Conservation (phyloP, 2,797 vertebrate genomes). For the Thunnus albacares region DNA sequence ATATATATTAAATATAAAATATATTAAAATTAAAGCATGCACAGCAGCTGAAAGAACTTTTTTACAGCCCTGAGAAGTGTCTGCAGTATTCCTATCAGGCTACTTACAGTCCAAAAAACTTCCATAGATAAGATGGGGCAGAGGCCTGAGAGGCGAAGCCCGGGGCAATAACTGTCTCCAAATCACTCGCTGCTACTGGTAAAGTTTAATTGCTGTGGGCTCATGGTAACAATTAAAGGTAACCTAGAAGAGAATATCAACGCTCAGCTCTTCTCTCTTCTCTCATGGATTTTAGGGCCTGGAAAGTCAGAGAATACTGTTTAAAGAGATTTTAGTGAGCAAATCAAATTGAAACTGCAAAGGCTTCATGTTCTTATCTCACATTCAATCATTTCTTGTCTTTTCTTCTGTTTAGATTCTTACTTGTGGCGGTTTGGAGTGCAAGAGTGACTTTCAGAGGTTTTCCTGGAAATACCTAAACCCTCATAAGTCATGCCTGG, state of each 20-base stretch:
- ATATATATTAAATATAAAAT: neutral
- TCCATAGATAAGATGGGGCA: neutral
- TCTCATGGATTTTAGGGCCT: neutral
- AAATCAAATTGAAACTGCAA: constrained; percentile 8
- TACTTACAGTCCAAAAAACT: neutral
- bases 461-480: constrained; percentile 63
- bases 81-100: neutral
- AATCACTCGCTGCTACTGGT: neutral
- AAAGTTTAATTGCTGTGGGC: neutral
- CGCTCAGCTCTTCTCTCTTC: neutral
- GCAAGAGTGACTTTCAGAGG: constrained; percentile 65
- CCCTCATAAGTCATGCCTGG: constrained; percentile 49
- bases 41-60: neutral
- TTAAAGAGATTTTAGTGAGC: neutral
- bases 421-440: constrained; percentile 73
- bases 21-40: neutral
- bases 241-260: neutral
- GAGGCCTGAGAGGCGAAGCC: neutral
- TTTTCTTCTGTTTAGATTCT: constrained; percentile 67
- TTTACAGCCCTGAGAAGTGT: neutral
- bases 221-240: neutral
- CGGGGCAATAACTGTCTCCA: neutral
- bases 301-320: neutral
- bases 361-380: neutral
- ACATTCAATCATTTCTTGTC: neutral